Base-by-base conservation (phyloP, 2,797 vertebrate species). In the Coranthus polyacanthus region DNA sequence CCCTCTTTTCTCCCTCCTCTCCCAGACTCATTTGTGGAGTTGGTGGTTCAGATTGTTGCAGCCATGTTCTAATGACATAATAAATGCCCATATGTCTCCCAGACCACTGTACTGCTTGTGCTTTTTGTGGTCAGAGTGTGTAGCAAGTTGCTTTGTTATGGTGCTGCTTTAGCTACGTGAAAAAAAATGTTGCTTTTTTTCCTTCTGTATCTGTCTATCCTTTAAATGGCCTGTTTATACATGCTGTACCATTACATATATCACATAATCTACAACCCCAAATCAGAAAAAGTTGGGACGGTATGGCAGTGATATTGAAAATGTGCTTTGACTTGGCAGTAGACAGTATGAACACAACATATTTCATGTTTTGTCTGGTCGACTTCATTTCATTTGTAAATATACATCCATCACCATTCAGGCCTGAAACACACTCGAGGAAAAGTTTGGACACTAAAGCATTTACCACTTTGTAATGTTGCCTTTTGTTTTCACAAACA, bases 11-110 rank as follows among this genome's bases (percentile, higher is more conserved):
- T 55, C 66, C 37, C 20, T 68, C 45, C 75, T 56, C 37, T 77
- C 72, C 72, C 36, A 18, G 21, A 68, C 44, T 78, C 73, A 68
- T 80, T 60, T 74, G 75, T 81, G 77, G 49, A 56, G 61, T 68
- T 69, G 64, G 52, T 75, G 62, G 68, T 50, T 55, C 70, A 51
- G 79, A 71, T 70, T 41, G 22, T 74, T 42, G 47, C 54, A 17
- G 18, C 21, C 12, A n/a, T 55, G 49, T 38, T 63, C 70, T 46
- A 29, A 37, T 43, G 49, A 44, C 4, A 34, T 65, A 67, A 24
- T 37, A 62, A 66, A 66, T 63, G 39, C 39, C 70, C 69, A 17
- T 15, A 20, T 70, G 64, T 78, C 26, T 63, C 45, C 42, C 68
- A 6, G 42, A 65, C 32, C 37, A 12, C 49, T 79, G 74, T 82